These are phyloP conservation scores for Odocoileus virginianus DNA, from an alignment of 2,113 vertebrate species.

Conservation along the genomic window DNA sequence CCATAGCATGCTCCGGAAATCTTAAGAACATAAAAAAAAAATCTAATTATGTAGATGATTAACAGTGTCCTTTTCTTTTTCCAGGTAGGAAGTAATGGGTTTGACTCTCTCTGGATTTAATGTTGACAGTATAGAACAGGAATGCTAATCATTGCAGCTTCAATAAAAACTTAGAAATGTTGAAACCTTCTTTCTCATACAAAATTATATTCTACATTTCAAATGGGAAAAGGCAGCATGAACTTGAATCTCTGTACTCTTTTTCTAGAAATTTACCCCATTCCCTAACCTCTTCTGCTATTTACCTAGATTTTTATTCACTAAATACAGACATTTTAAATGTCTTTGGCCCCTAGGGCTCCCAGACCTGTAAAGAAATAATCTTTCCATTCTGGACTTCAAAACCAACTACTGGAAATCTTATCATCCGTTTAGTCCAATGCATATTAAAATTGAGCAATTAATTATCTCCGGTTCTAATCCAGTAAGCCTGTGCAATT, in stretches of 20 bases:
- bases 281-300: conserved; percentile 26
- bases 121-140: conserved; percentile 16
- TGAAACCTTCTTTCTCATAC: conserved; percentile 1
- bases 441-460: conserved; percentile 78
- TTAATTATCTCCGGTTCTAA: conserved; percentile 85
- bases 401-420: conserved; percentile 71
- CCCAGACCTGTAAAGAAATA: conserved; percentile 65
- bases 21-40: conserved; percentile 57
- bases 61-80: not conserved
- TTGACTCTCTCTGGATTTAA: conserved; percentile 48
- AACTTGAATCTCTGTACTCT: conserved; percentile 47
- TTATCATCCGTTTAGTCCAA: conserved; percentile 72
- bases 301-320: conserved; percentile 52
- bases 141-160: conserved; percentile 54
- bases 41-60: conserved; percentile 51
- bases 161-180: not conserved
- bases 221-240: not conserved
- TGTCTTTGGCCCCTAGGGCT: conserved; percentile 59
- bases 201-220: conserved; percentile 56
- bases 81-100: conserved; percentile 55
- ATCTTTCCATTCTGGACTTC: conserved; percentile 70
- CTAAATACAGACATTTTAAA: conserved; percentile 69
- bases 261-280: conserved; percentile 27
- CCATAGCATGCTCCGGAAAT: conserved; percentile 20
- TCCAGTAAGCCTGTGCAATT: conserved; percentile 79